Base-by-base conservation (phyloP, 2,888 invertebrate species). In the Nyleta sp. region DNA sequence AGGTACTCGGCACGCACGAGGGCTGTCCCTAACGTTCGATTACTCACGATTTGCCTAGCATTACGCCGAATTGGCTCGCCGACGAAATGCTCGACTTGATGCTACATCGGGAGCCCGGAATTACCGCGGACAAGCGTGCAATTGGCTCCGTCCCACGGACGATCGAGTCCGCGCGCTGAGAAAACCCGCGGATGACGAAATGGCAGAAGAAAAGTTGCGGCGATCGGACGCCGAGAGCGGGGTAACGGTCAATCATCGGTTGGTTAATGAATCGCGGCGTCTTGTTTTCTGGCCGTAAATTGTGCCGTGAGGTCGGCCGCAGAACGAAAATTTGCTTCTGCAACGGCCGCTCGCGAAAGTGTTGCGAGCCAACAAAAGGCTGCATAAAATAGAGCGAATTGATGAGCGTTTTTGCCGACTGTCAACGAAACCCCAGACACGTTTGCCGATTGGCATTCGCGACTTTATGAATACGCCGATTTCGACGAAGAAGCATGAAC, bases 341-440 rank as follows among this genome's bases (percentile, higher is more conserved):
- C 28, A 4, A 8, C 28, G 8, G 28, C 28, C 8, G 28, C 28
- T 6, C 28, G 28, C 28, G 15, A n/a, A n/a, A n/a, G 42, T 28
- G 42, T 53, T 33, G 53, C 42, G 24, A 53, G 38, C 2, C 35
- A 53, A 55, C 28, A 68, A 68, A 70, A n/a, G 60, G 33, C 22
- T 44, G 59, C 42, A 52, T 24, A 71, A 71, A 28, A 62, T 40
- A 55, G 57, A 72, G 48, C 72, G 64, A 62, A 46, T 62, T 53
- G 62, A 53, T 67, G 72, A 67, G 42, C 11, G 70, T 82, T 81
- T 75, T 82, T 81, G 67, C 80, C 38, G 7, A 11, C 35, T 81
- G 74, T 83, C 81, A 65, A 78, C 35, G 28, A 28, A 28, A 64
- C 3, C 40, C 35, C 65, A 8, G 46, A 55, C 44, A 60, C 64